Base-by-base conservation (phyloP, 2,113 vertebrate genomes). In the Cyanistes caeruleus region DNA sequence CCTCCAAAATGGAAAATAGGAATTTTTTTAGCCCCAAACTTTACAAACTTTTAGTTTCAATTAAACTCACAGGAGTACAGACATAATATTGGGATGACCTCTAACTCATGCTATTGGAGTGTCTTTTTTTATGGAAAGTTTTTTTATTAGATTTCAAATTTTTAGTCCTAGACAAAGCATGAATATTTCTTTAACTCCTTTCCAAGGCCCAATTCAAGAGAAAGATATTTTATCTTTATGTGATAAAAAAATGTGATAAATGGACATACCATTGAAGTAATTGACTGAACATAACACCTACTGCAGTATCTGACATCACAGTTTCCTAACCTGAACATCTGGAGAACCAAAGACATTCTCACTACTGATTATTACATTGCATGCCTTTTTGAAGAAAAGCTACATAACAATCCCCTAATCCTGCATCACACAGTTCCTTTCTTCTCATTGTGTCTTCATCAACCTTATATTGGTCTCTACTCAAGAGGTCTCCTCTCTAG, bases 401-500 rank as follows among this genome's bases (percentile, higher is more conserved):
- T 31, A 10, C 7, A 11, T 21, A 69, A 15, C 0, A 0, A n/a
- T 5, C 2, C 8, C 9, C 7, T 55, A 9, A 7, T 60, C 13
- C 30, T 56, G 8, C 7, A 25, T 43, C 14, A 5, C 19, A 33
- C 21, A 18, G 2, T 5, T 65, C 9, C 5, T 68, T 73, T 74
- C 21, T 70, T 22, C 6, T 70, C 22, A 18, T 2, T 39, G 7
- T 28, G 8, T 72, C 37, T 63, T 80, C 35, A 76, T 37, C 13
- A 37, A 2, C 10, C 5, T 46, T 28, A 16, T 20, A 13, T 21
- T 80, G 63, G 3, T 27, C 6, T 75, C 4, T 48, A 22, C 1
- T 10, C 22, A 6, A 31, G 39, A 39, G 39, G 39, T 39, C 39
- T 39, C 39, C 39, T 39, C 39, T 67, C 39, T 39, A 51, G 39